A percentile compares a stretch with the other conserved stretches of the same genome.
These are phyloP conservation scores for Danionella cerebrum DNA, from an alignment of 2,113 vertebrate species.

Conservation along the genomic window DNA sequence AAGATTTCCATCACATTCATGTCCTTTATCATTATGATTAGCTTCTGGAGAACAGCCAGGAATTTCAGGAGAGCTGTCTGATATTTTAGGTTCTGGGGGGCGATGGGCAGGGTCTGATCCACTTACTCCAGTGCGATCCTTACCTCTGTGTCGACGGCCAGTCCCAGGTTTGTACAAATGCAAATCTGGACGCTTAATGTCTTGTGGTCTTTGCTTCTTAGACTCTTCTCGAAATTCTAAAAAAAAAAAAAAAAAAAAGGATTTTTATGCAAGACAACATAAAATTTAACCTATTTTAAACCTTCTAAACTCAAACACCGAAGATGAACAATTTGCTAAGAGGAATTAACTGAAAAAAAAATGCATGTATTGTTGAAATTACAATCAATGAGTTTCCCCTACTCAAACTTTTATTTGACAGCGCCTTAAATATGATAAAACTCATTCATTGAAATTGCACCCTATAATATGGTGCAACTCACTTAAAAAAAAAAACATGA, in stretches of 20 bases:
- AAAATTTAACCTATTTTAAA: too few species aligned
- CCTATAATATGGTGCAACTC: too few species aligned
- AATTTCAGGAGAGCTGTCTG: neutral
- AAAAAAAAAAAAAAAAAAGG: neutral
- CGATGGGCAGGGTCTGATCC: neutral
- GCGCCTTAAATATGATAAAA: too few species aligned
- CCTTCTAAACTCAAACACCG: too few species aligned
- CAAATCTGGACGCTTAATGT: constrained; percentile 79
- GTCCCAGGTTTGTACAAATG: constrained; percentile 78
- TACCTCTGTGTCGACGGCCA: constrained; percentile 58
- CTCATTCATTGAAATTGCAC: too few species aligned
- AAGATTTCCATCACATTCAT: neutral
- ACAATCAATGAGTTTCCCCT: too few species aligned
- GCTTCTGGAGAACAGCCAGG: neutral
- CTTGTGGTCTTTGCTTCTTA: constrained; percentile 71
- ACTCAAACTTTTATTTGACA: too few species aligned
- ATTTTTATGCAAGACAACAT: too few species aligned
- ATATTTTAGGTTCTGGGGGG: neutral
- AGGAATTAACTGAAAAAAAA: too few species aligned
- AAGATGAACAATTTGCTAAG: too few species aligned
- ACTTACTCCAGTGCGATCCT: constrained; percentile 55
- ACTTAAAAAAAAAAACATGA: too few species aligned
- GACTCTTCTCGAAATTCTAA: constrained; percentile 57
- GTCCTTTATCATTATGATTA: neutral
- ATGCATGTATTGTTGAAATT: too few species aligned